Evolutionary conservation across 2,888 invertebrate genomes (phyloP), one percentile per base, ranked within the genome.

Genomic region (Chouioia cunea): DNA sequence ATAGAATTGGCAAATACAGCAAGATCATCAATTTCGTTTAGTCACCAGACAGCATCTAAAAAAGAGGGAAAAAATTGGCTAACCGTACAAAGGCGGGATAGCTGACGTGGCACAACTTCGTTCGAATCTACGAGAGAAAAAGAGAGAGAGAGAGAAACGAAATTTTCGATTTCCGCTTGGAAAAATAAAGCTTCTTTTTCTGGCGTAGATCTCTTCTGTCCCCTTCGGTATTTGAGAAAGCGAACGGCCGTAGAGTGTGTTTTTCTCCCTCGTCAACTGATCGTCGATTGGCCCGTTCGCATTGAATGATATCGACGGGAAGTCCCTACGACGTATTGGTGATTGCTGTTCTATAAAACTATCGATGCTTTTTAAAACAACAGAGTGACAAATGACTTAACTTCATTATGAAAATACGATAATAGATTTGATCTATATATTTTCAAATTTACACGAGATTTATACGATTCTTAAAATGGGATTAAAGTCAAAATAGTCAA

Each of bases 51-150:
- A 16, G 20, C 27, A 16, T 44, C 43, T n/a, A 20, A 56, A 65
- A n/a, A n/a, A n/a, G n/a, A n/a, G n/a, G n/a, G n/a, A n/a, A n/a
- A 56, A 36, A 23, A 18, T 15, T 27, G 18, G 23, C 20, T 20
- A 22, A 50, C 18, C 18, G 64, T 71, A 18, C 71, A 65, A 56
- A 76, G 36, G 36, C 36, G 36, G 36, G 36, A 36, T 36, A 36
- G 83, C 83, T 83, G 84, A 83, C 83, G 83, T 80, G 80, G 83
- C 82, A 79, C 76, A 77, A 79, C 78, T 80, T 80, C 80, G 77
- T 73, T 72, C 64, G 66, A 71, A 64, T 36, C 1, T 36, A 12
- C 6, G 36, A 3, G 36, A 36, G 73, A 68, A 54, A 69, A 65
- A 65, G 36, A 36, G 36, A 3, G 36, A 36, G 73, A 68, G 57